A percentile compares a stretch with the other conserved stretches of the same genome.
Conservation (phyloP, 2,797 vertebrate genomes). For the Lutjanus campechanus region DNA sequence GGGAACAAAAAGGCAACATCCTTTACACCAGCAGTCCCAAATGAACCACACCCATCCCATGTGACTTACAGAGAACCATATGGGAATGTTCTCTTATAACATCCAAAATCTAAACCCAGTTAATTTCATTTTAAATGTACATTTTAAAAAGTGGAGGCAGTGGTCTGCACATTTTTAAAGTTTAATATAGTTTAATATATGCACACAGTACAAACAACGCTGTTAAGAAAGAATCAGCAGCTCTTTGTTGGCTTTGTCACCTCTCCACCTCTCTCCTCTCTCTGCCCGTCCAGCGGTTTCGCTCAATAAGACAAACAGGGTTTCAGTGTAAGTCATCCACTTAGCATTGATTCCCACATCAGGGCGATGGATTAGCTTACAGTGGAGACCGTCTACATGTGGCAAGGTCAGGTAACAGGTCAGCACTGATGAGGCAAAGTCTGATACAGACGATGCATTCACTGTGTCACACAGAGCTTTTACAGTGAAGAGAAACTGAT, state of each 20-base stretch:
- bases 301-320: slow-evolving; percentile 57
- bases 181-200: neutral
- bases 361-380: slow-evolving; percentile 36
- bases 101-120: no score
- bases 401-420: slow-evolving; percentile 57
- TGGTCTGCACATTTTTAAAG: neutral
- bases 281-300: slow-evolving; percentile 1
- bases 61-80: no score
- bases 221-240: neutral
- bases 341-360: slow-evolving; percentile 54
- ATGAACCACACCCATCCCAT: no score
- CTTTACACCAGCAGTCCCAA: no score
- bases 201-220: neutral
- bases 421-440: slow-evolving; percentile 36
- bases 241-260: neutral
- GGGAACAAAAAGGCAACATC: no score
- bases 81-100: no score
- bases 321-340: slow-evolving; percentile 30
- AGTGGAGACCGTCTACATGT: neutral
- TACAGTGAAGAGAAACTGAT: neutral
- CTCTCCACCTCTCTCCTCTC: neutral
- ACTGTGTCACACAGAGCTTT: neutral
- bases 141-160: neutral
- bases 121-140: neutral
- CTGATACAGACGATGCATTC: neutral